Conservation (phyloP, 1,140 invertebrate genomes). For the Cotesia chilonis region DNA sequence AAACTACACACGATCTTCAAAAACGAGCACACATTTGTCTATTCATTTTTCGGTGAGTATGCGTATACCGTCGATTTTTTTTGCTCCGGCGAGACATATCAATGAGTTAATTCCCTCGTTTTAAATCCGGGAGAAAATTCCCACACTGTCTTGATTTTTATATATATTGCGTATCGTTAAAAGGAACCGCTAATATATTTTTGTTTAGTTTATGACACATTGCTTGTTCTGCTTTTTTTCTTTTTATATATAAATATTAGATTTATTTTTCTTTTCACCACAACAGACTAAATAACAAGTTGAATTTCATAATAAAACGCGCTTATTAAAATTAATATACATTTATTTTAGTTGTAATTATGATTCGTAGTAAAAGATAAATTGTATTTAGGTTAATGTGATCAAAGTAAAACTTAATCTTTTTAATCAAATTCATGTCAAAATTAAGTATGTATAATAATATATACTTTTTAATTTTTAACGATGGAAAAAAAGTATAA, state of each 20-base stretch:
- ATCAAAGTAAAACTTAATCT: too few species aligned
- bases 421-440: too few species aligned
- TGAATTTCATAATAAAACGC: not conserved
- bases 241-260: not conserved
- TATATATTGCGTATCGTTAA: not conserved
- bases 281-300: not conserved
- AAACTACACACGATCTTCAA: too few species aligned
- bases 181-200: conserved; percentile 13
- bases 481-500: too few species aligned
- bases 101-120: conserved; percentile 26
- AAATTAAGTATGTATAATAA: too few species aligned
- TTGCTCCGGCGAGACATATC: conserved; percentile 35
- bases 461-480: too few species aligned
- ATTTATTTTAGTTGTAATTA: too few species aligned
- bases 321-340: not conserved
- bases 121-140: conserved; percentile 47
- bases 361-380: too few species aligned
- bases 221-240: not conserved
- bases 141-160: conserved; percentile 32
- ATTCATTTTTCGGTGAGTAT: conserved; percentile 39
- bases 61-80: conserved; percentile 46
- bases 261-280: not conserved
- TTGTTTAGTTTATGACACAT: not conserved
- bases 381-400: too few species aligned
- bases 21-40: conserved; percentile 27